These are phyloP conservation scores for Brotula barbata DNA, from an alignment of 2,797 vertebrate species.

Conservation along the genomic window DNA sequence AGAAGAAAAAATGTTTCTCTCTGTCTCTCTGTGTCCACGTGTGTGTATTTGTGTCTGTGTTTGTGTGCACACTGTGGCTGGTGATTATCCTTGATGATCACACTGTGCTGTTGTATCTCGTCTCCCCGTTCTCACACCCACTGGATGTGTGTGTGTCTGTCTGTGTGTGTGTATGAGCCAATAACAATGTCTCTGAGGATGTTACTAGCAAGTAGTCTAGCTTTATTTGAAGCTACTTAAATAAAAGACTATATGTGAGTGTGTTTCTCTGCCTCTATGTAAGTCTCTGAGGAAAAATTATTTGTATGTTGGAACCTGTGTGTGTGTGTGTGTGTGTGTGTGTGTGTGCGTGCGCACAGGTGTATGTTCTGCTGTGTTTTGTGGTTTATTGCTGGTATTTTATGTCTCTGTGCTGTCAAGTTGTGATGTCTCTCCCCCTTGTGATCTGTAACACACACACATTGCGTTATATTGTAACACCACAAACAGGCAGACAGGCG, in stretches of 20 bases:
- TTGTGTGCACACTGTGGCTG: constrained; percentile 7
- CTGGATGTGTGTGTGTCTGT: constrained; percentile 1
- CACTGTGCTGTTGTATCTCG: constrained; percentile 34
- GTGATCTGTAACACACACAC: constrained; percentile 10
- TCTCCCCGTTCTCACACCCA: constrained; percentile 12
- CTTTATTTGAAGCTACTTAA: neutral
- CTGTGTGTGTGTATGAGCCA: neutral
- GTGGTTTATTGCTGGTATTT: neutral
- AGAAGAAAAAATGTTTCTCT: constrained; percentile 6
- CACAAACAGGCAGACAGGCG: neutral
- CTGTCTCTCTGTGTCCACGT: constrained; percentile 11
- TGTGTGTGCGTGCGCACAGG: neutral
- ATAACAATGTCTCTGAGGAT: neutral
- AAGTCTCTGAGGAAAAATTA: too few relatives aligned
- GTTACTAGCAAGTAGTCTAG: neutral
- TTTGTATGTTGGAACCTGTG: neutral
- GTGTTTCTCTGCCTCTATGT: neutral
- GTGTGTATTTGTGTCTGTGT: neutral
- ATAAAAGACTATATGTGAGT: neutral
- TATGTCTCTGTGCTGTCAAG: constrained; percentile 2
- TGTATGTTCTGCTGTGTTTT: neutral
- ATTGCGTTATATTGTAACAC: neutral
- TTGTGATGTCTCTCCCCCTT: constrained; percentile 5
- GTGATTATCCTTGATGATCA: constrained; percentile 50
- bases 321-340: neutral